Conservation (phyloP, 2,888 invertebrate genomes). For the Halocaridina rubra region DNA sequence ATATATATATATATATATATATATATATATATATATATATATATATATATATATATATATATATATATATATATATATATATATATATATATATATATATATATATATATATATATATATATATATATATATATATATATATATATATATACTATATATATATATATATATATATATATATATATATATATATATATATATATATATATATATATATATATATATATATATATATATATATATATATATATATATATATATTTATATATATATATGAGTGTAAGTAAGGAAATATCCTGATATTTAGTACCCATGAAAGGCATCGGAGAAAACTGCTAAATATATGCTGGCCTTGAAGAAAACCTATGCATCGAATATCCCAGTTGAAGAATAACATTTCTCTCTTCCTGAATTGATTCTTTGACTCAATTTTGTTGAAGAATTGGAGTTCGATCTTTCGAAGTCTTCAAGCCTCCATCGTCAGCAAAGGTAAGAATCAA, state of each 20-base stretch:
- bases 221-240: not conserved
- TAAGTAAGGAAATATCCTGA: no score
- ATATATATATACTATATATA: not conserved
- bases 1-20: not conserved
- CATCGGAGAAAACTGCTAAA: no score
- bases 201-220: not conserved
- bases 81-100: not conserved
- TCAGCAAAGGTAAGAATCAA: no score
- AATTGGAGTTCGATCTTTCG: no score
- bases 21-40: conserved; percentile 1
- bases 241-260: not conserved
- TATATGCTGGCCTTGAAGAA: no score
- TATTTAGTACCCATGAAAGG: no score
- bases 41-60: not conserved
- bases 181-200: not conserved
- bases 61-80: not conserved
- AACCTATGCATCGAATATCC: no score
- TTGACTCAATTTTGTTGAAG: not conserved
- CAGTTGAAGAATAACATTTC: no score
- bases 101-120: not conserved
- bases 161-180: not conserved
- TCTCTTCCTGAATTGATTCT: not conserved
- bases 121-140: not conserved
- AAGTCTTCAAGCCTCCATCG: no score
- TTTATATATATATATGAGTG: not conserved